Evolutionary conservation across 2,113 vertebrate genomes (phyloP), one percentile per base, ranked within the genome.

Genomic region (Pluvialis apricaria): DNA sequence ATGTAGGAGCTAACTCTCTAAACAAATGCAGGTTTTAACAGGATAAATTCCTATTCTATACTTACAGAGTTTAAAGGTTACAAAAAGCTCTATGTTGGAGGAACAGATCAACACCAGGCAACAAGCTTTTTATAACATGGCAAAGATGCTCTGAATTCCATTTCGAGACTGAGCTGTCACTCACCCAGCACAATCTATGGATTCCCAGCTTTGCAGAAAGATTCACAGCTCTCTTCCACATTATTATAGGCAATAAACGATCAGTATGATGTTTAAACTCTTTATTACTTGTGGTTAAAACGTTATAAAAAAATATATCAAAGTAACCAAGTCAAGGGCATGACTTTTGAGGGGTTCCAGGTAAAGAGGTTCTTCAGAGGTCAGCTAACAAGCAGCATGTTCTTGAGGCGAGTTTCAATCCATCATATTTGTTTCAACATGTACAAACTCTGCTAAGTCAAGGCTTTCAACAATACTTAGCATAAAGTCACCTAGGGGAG

Each of bases 21-120:
- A 72, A 88, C 86, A 91, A 92, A 58, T 34, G 45, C 88, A 96
- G 28, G 89, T 85, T 96, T 94, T 94, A 69, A 92, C 86, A 95
- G 66, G 93, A 85, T 61, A 58, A 61, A 93, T 91, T 82, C 85
- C 57, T 93, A 69, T 8, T 52, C 82, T 62, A 38, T 2, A 80
- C 70, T 75, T 28, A 15, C 9, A 8, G 69, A 95, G 93, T 92
- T 91, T 58, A 94, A 90, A 94, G 94, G 93, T 90, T 90, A 94
- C 87, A 76, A 85, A 83, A 70, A 79, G 38, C 47, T 87, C 60
- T 44, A 2, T 29, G 65, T 17, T 92, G 36, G n/a, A 95, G 69
- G 69, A 83, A 86, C 61, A 86, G 55, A 64, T 24, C 72, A 96
- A 86, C 81, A 94, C n/a, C 26, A 73, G 55, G 72, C 76, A 90